Evolutionary conservation across 2,113 vertebrate species (phyloP).

Genomic region (Oreochromis aureus): DNA sequence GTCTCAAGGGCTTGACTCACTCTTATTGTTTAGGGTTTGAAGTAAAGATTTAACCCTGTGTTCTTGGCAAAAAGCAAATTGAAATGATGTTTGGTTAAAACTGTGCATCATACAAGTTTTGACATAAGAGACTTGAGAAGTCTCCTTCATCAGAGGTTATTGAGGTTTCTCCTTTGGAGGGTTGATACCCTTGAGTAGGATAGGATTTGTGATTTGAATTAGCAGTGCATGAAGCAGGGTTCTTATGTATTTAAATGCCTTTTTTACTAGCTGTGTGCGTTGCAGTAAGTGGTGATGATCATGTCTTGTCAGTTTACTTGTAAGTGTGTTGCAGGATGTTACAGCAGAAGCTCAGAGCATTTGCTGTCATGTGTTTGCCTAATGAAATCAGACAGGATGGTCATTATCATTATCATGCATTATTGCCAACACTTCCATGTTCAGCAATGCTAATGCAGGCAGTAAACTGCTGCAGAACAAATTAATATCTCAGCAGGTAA

Average conservation of each 20-base stretch:
- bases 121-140: neutral
- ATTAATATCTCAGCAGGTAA: constrained; percentile 34
- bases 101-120: neutral
- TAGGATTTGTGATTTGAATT: constrained; percentile 52
- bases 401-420: constrained; percentile 57
- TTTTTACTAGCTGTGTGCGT: constrained; percentile 9
- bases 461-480: constrained; percentile 4
- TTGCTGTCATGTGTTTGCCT: constrained; percentile 47
- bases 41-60: neutral
- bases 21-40: neutral
- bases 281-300: constrained; percentile 13
- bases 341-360: constrained; percentile 43
- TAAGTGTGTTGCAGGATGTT: constrained; percentile 50
- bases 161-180: constrained; percentile 12
- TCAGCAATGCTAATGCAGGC: constrained; percentile 3
- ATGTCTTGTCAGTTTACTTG: constrained; percentile 7
- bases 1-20: neutral
- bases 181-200: constrained; percentile 37
- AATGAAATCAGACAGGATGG: constrained; percentile 60
- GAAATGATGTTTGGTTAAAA: constrained; percentile 18
- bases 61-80: neutral
- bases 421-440: constrained; percentile 47
- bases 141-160: constrained; percentile 30
- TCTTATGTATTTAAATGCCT: constrained; percentile 14
- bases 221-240: neutral